Percentiles rank a stretch among this genome's conserved stretches.
These are phyloP conservation scores for Ammodytes dubius DNA, from an alignment of 2,113 vertebrate species.

Conservation along the genomic window DNA sequence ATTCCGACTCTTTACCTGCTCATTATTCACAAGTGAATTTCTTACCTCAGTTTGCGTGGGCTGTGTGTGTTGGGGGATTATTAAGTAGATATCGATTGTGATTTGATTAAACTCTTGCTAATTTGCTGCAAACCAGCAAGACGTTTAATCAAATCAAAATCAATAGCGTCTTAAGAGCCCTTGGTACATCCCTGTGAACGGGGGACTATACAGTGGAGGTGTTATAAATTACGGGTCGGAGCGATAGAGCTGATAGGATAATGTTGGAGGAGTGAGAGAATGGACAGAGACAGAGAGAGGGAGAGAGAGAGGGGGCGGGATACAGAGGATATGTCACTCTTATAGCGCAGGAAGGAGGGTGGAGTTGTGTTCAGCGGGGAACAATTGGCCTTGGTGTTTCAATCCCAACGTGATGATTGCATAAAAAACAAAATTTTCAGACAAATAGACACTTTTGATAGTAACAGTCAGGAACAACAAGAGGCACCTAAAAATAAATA, in stretches of 20 bases:
- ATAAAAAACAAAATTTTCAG: not conserved
- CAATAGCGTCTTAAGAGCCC: constrained; percentile 85
- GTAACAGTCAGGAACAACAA: not conserved
- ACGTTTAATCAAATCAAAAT: constrained; percentile 90
- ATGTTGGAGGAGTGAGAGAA: constrained; percentile 70
- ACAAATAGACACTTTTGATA: not conserved
- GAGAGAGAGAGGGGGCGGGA: constrained; percentile 63
- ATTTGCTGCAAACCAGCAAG: constrained; percentile 87
- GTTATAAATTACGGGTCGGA: constrained; percentile 83
- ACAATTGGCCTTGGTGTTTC: constrained; percentile 74
- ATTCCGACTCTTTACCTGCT: constrained; percentile 50
- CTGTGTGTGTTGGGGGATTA: constrained; percentile 79
- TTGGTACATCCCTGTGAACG: constrained; percentile 80
- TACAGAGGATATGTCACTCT: constrained; percentile 74
- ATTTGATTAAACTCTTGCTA: constrained; percentile 89
- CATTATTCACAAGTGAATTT: constrained; percentile 71
- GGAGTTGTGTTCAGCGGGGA: constrained; percentile 73
- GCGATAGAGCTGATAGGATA: constrained; percentile 76
- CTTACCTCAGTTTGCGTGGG: constrained; percentile 70
- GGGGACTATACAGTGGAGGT: constrained; percentile 76
- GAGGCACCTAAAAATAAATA: no score
- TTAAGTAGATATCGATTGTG: constrained; percentile 88
- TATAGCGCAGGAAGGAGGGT: constrained; percentile 52
- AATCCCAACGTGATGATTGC: constrained; percentile 65
- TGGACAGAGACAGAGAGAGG: constrained; percentile 66